Conservation (phyloP, 1,140 invertebrate species). For the Notospermus geniculatus region DNA sequence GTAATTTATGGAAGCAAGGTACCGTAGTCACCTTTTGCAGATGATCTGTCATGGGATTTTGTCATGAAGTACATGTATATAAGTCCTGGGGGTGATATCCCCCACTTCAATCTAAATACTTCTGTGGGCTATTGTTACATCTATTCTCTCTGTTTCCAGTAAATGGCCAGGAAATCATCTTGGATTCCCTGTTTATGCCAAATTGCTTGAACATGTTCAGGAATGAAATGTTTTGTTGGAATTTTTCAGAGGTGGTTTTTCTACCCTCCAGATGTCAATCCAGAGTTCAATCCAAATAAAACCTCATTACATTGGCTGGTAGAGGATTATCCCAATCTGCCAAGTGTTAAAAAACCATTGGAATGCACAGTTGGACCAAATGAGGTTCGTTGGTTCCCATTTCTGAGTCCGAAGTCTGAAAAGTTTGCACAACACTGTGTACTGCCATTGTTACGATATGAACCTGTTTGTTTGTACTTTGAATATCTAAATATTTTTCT, state of each 20-base stretch:
- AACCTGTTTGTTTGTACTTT: too few relatives aligned
- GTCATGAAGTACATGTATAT: background rate
- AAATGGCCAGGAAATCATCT: background rate
- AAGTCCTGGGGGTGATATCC: background rate
- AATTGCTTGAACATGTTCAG: background rate
- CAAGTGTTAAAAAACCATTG: constrained; percentile 43
- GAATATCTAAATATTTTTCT: too few relatives aligned
- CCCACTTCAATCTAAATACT: background rate
- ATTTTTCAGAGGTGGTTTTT: constrained; percentile 58
- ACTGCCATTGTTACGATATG: background rate
- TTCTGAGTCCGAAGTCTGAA: too few relatives aligned
- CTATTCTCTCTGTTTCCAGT: background rate
- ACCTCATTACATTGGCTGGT: constrained; percentile 59
- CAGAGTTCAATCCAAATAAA: constrained; percentile 57
- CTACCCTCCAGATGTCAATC: constrained; percentile 53
- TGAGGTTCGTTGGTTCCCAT: constrained; percentile 45
- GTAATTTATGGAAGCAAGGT: constrained; percentile 59
- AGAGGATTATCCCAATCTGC: constrained; percentile 54
- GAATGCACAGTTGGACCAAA: constrained; percentile 58
- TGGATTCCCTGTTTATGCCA: background rate
- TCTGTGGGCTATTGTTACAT: background rate
- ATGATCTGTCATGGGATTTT: background rate
- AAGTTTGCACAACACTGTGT: background rate
- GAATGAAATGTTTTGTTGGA: too few relatives aligned
- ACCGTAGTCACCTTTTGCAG: constrained; percentile 28